phyloP scores from a whole-genome alignment of 2,113 vertebrate genomes.

The Dicentrarchus labrax region DNA sequence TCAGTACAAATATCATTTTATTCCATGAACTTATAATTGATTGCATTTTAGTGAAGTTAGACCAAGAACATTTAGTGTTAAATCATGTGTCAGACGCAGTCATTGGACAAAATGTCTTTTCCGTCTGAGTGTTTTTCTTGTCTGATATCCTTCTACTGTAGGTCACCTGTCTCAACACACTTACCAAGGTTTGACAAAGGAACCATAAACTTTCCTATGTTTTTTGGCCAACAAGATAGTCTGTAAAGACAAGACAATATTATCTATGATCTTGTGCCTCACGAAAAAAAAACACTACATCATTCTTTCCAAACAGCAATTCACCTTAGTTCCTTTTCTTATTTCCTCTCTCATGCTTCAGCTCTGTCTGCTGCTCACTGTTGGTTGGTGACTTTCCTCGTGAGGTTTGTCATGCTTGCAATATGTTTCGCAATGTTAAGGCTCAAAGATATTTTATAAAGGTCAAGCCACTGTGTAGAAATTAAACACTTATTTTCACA shows the following conservation, averaged over 20 bases:
- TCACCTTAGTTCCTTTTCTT: slow-evolving; percentile 49
- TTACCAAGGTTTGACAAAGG: slow-evolving; percentile 15
- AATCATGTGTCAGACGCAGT: background rate
- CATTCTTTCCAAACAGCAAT: background rate
- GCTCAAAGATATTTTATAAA: background rate
- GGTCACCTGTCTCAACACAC: slow-evolving; percentile 12
- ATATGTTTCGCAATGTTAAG: slow-evolving; percentile 37
- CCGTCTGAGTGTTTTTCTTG: background rate
- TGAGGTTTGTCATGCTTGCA: slow-evolving; percentile 24
- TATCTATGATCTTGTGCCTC: background rate
- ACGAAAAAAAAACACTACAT: background rate
- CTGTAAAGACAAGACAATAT: slow-evolving; percentile 2
- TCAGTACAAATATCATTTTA: background rate
- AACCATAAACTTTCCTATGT: background rate
- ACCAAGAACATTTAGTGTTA: background rate
- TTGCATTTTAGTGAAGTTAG: background rate
- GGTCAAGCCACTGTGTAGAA: background rate
- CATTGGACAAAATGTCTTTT: background rate
- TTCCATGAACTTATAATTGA: background rate
- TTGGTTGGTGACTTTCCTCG: slow-evolving; percentile 26
- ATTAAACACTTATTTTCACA: background rate
- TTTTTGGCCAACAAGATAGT: background rate
- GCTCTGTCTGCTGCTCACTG: background rate
- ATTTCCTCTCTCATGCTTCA: slow-evolving; percentile 24
- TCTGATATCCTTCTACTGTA: background rate